Evolutionary conservation across 2,113 vertebrate species (phyloP), one percentile per base, ranked within the genome.

Genomic region (Eurystomus gularis): DNA sequence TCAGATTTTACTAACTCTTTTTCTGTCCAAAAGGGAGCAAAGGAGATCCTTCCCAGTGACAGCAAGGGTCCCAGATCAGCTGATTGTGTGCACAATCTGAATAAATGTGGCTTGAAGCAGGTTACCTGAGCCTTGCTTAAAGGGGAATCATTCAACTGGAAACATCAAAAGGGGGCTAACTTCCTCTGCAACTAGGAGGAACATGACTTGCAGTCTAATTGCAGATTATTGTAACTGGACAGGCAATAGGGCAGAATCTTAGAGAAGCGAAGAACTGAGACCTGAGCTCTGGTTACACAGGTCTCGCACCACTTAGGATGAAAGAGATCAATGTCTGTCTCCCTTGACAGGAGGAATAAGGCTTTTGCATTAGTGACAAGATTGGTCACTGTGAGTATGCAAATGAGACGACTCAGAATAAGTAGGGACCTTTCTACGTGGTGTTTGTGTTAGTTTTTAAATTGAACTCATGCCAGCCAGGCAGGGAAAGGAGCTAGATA

Each of bases 131-230:
- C 82, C 11, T 14, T 64, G n/a, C 71, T 81, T 72, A 51, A 58
- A 86, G 62, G 15, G 24, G 19, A 81, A 28, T 83, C 75, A 17
- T 81, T 93, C 82, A 90, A 51, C 82, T 29, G 1, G 14, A 88
- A 94, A 94, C 88, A 92, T 93, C 83, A 97, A 88, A 97, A 93
- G 51, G 68, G 51, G 58, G 4, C 28, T 86, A 37, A 57, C 88
- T 88, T 83, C 83, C 71, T 88, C 68, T 88, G 3, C 54, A 24
- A 54, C 31, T 5, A 21, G 52, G 40, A 82, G 82, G 86, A 73
- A 49, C 94, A 90, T 86, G 93, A 94, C 82, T 95, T 94, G 95
- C 83, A 94, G 68, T 28, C 80, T 88, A 92, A 94, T 94, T 90
- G 76, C 51, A 39, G 6, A 6, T 94, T 42, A 73, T 70, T 95